These are phyloP conservation scores for Hetaerina americana DNA, from an alignment of 1,140 invertebrate genomes.

Conservation along the genomic window DNA sequence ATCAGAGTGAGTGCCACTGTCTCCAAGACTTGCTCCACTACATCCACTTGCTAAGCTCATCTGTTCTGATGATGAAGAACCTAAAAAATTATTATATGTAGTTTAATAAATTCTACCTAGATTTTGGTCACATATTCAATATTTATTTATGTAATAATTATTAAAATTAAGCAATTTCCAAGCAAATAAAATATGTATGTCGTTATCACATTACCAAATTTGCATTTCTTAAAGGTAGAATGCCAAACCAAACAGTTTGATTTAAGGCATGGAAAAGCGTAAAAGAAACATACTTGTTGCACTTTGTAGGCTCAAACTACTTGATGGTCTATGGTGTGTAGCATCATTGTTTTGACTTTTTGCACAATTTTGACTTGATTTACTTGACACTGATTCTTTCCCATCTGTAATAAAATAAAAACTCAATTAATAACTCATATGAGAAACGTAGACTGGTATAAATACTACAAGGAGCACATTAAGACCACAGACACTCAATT, in stretches of 20 bases:
- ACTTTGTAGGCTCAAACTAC: constrained; percentile 57
- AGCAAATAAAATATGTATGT: neutral
- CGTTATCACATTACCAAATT: neutral
- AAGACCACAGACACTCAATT: too few species aligned
- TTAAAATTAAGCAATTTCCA: neutral
- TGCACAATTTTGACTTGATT: constrained; percentile 17
- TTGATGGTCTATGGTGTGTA: constrained; percentile 43
- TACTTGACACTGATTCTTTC: constrained; percentile 20
- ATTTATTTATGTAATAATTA: too few species aligned
- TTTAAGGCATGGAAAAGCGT: neutral
- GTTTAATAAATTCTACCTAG: too few species aligned
- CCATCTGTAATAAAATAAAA: constrained; percentile 20
- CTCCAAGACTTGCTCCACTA: constrained; percentile 61
- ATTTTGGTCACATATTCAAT: too few species aligned
- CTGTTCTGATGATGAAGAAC: constrained; percentile 61
- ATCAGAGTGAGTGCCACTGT: constrained; percentile 73
- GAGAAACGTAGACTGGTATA: too few species aligned
- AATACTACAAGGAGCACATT: too few species aligned
- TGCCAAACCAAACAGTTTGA: neutral
- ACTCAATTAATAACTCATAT: too few species aligned
- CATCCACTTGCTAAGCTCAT: constrained; percentile 59
- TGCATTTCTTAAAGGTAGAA: too few species aligned
- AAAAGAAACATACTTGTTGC: constrained; percentile 42
- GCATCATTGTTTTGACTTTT: constrained; percentile 23
- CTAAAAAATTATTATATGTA: too few species aligned